phyloP scores from a whole-genome alignment of 2,113 vertebrate species.

The Dendropsophus ebraccatus region DNA sequence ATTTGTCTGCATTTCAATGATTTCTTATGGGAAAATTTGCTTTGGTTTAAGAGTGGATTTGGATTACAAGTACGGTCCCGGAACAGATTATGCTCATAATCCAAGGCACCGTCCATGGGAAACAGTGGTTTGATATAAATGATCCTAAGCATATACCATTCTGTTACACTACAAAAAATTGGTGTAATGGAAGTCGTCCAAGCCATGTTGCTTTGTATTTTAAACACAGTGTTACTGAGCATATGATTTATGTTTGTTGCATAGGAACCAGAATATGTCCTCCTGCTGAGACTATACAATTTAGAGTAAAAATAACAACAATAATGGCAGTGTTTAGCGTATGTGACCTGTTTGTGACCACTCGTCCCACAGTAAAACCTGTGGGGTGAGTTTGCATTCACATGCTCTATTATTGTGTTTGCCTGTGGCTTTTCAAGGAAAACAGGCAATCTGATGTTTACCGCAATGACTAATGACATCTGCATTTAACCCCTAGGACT shows the following conservation, averaged over 20 bases:
- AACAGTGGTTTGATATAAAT: too few relatives aligned
- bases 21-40: too few relatives aligned
- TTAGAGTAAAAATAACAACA: background rate
- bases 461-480: slow-evolving; percentile 39
- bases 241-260: background rate
- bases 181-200: background rate
- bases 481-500: slow-evolving; percentile 36
- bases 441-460: slow-evolving; percentile 29
- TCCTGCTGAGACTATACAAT: background rate
- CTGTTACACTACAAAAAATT: too few relatives aligned
- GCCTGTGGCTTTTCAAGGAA: slow-evolving; percentile 40
- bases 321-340: background rate
- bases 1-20: too few relatives aligned
- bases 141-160: too few relatives aligned
- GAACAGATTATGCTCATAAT: too few relatives aligned
- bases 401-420: slow-evolving; percentile 35
- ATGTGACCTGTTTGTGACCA: background rate
- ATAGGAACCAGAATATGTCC: background rate
- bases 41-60: too few relatives aligned
- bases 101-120: too few relatives aligned
- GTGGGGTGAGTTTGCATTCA: slow-evolving; percentile 11
- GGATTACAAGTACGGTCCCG: too few relatives aligned
- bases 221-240: background rate
- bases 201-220: background rate
- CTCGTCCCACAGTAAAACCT: background rate